phyloP scores from a whole-genome alignment of 2,797 vertebrate species.

The Nyctalus aviator region DNA sequence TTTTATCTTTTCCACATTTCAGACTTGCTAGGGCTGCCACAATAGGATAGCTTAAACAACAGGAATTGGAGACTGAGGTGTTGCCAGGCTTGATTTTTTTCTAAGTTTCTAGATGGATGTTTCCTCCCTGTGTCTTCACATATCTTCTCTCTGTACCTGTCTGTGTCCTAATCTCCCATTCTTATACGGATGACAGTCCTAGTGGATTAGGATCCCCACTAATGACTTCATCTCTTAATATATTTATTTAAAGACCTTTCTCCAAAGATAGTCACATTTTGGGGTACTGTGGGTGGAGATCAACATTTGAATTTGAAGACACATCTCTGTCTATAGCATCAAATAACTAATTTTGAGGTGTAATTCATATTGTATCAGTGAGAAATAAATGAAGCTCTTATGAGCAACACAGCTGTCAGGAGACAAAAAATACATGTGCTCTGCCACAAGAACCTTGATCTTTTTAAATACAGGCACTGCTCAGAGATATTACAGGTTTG shows the following conservation, averaged over 20 bases:
- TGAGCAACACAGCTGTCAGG: background rate
- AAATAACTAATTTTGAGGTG: background rate
- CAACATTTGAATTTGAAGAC: background rate
- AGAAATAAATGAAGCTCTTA: slow-evolving; percentile 5
- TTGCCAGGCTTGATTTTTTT: background rate
- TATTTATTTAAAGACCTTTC: background rate
- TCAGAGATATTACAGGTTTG: background rate
- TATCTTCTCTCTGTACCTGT: background rate
- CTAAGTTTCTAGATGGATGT: background rate
- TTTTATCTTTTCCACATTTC: background rate
- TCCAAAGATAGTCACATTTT: background rate
- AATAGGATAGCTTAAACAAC: background rate
- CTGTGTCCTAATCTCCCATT: background rate
- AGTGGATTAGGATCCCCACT: background rate
- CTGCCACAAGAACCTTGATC: background rate
- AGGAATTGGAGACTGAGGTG: background rate
- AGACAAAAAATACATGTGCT: background rate
- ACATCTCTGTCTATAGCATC: background rate
- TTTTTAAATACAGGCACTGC: background rate
- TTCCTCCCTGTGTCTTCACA: background rate
- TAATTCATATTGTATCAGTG: background rate
- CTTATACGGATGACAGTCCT: background rate
- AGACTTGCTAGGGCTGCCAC: background rate
- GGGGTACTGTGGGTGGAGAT: background rate
- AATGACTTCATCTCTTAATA: background rate